Base-by-base conservation (phyloP, 1,140 invertebrate genomes). In the Listronotus oregonensis region DNA sequence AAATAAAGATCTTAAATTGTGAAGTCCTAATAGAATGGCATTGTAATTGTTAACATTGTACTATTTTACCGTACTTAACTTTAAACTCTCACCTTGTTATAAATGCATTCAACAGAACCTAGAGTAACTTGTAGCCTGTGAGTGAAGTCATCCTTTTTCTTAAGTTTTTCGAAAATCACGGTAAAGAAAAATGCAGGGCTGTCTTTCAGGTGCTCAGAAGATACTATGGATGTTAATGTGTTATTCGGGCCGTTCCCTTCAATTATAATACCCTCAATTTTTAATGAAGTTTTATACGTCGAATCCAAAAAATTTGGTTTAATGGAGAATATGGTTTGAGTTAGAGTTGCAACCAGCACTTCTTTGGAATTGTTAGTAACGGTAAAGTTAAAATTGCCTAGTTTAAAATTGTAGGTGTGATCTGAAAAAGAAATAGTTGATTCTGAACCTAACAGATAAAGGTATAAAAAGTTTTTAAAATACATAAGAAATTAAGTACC, bases 391-490 rank as follows among this genome's bases (percentile, higher is more conserved):
- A 85, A 88, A 74, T 91, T 91, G 15, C 89, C 89, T 37, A 94
- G 74, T 9, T 90, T 90, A 66, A 94, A 84, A 80, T 92, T 92
- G 39, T 91, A 82, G 79, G 92, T 92, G 70, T 92, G 90, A 71
- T 90, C 89, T 90, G 76, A 31, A 46, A 42, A 15, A 47, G n/a
- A 62, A 3, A 62, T 40, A 27, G 5, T 27, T 27, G 5, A n/a
- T n/a, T n/a, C 21, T 27, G 21, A 27, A 27, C 5, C 21, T 27
- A 3, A 27, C 5, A 3, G 21, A 27, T 3, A 27, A 27, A 27
- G 21, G 21, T 27, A 27, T 1, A 3, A 27, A 27, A 27, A 27
- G 2, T 3, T 27, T 27, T 27, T 27, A 3, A 27, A 27, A 27
- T 1, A 5, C 21, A 27, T 27, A 27, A 27, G 1, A 27, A 27